Conservation (phyloP, 2,888 invertebrate genomes). For the Metacarcinus magister region DNA sequence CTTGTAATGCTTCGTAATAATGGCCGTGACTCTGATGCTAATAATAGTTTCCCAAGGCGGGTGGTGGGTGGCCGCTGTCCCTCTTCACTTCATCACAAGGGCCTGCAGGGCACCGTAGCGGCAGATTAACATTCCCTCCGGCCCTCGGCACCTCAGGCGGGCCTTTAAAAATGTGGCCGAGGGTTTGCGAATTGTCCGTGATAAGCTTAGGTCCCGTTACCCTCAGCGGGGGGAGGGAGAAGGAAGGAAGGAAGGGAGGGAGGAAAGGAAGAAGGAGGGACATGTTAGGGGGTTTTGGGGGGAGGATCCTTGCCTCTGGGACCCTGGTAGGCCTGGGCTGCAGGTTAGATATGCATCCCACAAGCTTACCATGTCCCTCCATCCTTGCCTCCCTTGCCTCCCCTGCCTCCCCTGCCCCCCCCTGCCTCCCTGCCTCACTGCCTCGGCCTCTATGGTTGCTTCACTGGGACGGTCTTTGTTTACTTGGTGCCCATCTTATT, state of each 20-base stretch:
- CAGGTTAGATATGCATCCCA: constrained; percentile 45
- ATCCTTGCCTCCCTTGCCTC: no score
- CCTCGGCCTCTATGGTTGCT: background rate
- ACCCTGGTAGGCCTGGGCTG: constrained; percentile 10
- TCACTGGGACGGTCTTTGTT: background rate
- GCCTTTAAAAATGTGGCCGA: constrained; percentile 48
- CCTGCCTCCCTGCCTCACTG: background rate
- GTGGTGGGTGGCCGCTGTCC: background rate
- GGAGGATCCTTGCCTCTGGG: background rate
- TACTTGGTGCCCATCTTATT: constrained; percentile 34
- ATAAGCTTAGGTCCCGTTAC: constrained; percentile 34
- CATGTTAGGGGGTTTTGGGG: background rate
- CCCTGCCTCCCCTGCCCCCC: background rate
- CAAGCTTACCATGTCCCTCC: background rate
- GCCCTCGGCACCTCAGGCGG: constrained; percentile 40
- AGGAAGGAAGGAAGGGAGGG: background rate
- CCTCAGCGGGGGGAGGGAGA: background rate
- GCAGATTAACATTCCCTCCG: constrained; percentile 41
- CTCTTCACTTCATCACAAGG: background rate
- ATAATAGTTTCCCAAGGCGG: background rate
- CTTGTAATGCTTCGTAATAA: background rate
- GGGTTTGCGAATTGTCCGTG: constrained; percentile 48
- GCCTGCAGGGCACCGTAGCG: background rate
- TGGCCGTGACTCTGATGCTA: background rate
- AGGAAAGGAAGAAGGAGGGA: background rate